phyloP scores from a whole-genome alignment of 2,113 vertebrate species.

The Leucosticte australis region DNA sequence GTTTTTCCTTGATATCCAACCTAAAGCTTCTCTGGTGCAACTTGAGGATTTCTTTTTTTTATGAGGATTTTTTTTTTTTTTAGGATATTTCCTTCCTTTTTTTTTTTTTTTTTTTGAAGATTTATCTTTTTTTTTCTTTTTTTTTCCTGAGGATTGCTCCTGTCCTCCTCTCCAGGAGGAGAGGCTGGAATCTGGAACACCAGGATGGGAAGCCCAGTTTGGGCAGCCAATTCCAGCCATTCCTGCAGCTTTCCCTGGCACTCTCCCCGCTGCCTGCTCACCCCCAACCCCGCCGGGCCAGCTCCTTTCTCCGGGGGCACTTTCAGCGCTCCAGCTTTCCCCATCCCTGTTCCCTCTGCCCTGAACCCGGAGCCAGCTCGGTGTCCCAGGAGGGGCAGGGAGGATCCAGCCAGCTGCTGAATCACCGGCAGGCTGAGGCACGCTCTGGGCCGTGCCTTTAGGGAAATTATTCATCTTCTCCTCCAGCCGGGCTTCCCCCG shows the following conservation, averaged over 20 bases:
- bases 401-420: conserved; percentile 40
- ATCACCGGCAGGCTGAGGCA: conserved; percentile 53
- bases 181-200: fast-evolving
- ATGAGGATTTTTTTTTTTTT: no score
- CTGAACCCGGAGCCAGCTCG: background rate
- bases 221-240: background rate
- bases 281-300: no score
- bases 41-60: no score
- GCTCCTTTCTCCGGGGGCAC: no score
- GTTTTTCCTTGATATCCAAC: background rate
- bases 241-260: background rate
- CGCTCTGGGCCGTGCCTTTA: conserved; percentile 39
- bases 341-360: background rate
- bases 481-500: conserved; percentile 57
- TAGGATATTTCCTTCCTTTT: no score
- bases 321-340: background rate
- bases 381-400: background rate
- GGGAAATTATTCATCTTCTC: conserved; percentile 54
- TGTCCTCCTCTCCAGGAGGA: background rate
- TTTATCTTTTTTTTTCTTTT: no score
- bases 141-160: background rate
- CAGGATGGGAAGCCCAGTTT: no score
- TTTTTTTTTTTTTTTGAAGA: no score
- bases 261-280: no score
- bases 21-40: fast-evolving